Evolutionary conservation across 1,140 invertebrate species (phyloP), one percentile per base, ranked within the genome.

Genomic region (Cydia fagiglandana): DNA sequence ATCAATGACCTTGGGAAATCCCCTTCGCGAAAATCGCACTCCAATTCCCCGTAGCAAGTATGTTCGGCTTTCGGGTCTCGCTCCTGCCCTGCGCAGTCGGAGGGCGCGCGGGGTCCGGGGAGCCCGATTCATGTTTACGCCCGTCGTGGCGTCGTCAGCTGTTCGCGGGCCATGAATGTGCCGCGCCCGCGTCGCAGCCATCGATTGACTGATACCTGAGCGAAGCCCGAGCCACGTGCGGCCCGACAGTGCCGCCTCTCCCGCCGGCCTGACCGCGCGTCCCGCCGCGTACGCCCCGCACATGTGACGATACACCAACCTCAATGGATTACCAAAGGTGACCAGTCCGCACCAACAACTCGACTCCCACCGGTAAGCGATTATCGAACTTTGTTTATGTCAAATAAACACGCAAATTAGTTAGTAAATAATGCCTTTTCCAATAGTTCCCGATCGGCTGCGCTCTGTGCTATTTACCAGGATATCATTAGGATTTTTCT

Each of bases 71-170:
- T 17, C 12, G 64, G 30, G 4, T 68, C 64, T 34, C 64, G 34
- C 28, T 64, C 28, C 64, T 68, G 66, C 38, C 66, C 66, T 70
- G 66, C 66, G 66, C 66, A 70, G 66, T 17, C 34, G n/a, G 28
- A 5, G 64, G 64, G 66, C 66, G 66, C 15, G 66, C 15, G 66
- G n/a, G 66, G 66, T 4, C 34, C 75, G 75, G 76, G 79, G 77
- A 79, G 76, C 34, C 30, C 87, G 83, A 90, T 91, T 91, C 90
- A 91, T 91, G 90, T 89, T 91, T 91, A 91, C 88, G 84, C 82
- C 84, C 83, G 80, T 81, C 88, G 89, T 90, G 89, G 91, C 83
- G 80, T 81, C 88, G 89, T 90, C 90, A 92, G 90, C 90, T 92
- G 90, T 91, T 92, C 88, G 76, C 78, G 80, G 78, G 80, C 79